These are phyloP conservation scores for Neotoma lepida DNA, from an alignment of 2,113 vertebrate species.

Conservation along the genomic window DNA sequence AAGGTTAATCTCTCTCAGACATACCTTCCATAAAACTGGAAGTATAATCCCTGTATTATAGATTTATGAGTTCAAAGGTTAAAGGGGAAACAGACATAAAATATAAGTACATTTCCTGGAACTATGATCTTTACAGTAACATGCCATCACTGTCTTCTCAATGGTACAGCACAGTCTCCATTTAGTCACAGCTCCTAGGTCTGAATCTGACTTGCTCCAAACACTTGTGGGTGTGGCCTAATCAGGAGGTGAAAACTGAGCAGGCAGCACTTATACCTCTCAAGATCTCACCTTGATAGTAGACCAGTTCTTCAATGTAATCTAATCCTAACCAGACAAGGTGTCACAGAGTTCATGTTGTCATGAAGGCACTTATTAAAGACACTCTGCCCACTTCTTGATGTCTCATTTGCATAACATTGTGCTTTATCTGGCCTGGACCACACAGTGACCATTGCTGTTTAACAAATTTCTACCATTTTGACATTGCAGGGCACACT, in stretches of 20 bases:
- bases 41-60: not conserved
- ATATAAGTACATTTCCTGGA: not conserved
- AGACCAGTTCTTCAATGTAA: not conserved
- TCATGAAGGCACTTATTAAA: not conserved
- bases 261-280: not conserved
- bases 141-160: not conserved
- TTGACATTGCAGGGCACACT: not conserved
- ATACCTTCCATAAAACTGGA: not conserved
- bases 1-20: not conserved
- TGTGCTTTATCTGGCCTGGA: not conserved
- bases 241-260: not conserved
- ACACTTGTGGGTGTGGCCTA: not conserved
- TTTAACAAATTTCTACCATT: not conserved
- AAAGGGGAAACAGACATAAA: not conserved
- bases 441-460: not conserved
- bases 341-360: not conserved
- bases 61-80: not conserved
- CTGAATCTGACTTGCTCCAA: not conserved
- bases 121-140: not conserved
- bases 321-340: not conserved
- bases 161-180: not conserved
- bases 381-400: not conserved
- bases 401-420: not conserved
- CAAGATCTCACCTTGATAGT: not conserved
- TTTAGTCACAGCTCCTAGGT: not conserved